Conservation (phyloP, 2,797 vertebrate genomes). For the Notolabrus celidotus region DNA sequence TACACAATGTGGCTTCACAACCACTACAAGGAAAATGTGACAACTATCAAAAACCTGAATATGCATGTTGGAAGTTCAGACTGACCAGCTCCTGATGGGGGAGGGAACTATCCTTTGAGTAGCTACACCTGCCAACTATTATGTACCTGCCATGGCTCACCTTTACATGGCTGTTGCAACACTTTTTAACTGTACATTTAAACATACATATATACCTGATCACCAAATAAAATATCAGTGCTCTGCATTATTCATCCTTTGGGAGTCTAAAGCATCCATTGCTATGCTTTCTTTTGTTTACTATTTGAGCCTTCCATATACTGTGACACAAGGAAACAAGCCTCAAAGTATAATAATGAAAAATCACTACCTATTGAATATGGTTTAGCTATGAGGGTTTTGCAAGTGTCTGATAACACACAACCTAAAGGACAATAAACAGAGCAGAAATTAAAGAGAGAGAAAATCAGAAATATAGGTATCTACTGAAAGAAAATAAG, state of each 20-base stretch:
- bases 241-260: too few species aligned
- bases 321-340: too few species aligned
- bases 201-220: background rate
- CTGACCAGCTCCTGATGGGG: too few species aligned
- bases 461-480: slow-evolving; percentile 31
- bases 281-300: too few species aligned
- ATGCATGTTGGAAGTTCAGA: background rate
- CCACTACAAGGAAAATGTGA: background rate
- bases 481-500: slow-evolving; percentile 27
- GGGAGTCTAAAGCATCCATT: too few species aligned
- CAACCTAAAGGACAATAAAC: slow-evolving; percentile 32
- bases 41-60: slow-evolving; percentile 1
- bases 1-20: background rate
- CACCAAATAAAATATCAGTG: too few species aligned
- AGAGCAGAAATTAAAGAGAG: slow-evolving; percentile 30
- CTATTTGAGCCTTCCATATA: too few species aligned
- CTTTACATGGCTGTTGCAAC: background rate
- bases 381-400: too few species aligned
- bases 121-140: slow-evolving; percentile 1
- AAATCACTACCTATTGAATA: too few species aligned
- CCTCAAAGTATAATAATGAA: too few species aligned
- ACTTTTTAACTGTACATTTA: slow-evolving; percentile 6
- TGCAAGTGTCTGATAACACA: slow-evolving; percentile 14
- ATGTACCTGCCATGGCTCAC: background rate
- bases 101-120: background rate